phyloP scores from a whole-genome alignment of 1,140 invertebrate species.

The Physella acuta region DNA sequence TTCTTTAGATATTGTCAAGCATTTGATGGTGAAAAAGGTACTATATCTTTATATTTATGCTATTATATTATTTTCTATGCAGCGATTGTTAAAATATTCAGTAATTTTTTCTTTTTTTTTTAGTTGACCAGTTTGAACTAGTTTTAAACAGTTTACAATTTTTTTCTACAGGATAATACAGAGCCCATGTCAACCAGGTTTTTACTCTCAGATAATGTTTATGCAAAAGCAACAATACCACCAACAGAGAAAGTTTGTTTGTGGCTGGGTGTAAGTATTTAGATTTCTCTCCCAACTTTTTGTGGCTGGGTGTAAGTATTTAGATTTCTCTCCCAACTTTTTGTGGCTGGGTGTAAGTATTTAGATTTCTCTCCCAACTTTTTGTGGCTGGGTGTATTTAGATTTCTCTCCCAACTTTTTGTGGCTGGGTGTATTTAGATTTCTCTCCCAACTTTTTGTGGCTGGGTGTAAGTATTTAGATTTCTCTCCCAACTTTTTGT shows the following conservation, averaged over 20 bases:
- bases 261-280: slow-evolving; percentile 83
- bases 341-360: no score
- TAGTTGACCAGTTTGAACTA: not conserved
- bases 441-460: no score
- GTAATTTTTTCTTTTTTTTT: not conserved
- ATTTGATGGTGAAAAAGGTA: slow-evolving; percentile 79
- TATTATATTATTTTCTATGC: slow-evolving; percentile 2
- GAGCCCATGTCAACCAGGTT: slow-evolving; percentile 83
- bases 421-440: no score
- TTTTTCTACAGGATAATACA: slow-evolving; percentile 52
- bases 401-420: no score
- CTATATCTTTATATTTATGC: no score
- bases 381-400: no score
- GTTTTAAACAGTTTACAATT: not conserved
- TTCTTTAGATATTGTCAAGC: slow-evolving; percentile 88
- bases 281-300: no score
- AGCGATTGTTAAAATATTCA: not conserved
- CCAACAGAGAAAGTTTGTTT: slow-evolving; percentile 92
- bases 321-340: no score
- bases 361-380: no score
- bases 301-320: no score
- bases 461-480: no score
- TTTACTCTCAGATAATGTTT: slow-evolving; percentile 92
- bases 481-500: no score
- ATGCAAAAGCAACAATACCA: slow-evolving; percentile 81